Evolutionary conservation across 2,888 invertebrate species (phyloP), one percentile per base, ranked within the genome.

Genomic region (Caenorhabditis japonica): DNA sequence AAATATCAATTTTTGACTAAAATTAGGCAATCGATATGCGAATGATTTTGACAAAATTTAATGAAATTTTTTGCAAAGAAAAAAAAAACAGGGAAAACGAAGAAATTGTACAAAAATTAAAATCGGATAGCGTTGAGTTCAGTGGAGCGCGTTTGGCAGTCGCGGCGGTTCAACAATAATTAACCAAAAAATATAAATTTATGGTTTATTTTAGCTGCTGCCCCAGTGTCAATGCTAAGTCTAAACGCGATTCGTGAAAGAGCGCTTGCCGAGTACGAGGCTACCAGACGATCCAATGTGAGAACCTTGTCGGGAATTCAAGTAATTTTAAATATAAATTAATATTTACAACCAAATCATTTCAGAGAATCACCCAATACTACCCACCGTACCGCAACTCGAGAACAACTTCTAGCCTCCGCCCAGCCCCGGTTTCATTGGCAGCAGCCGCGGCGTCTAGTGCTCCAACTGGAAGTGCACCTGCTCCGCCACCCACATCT

Each of bases 211-310:
- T 46, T 38, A 12, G 25, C 36, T 3, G 36, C 23, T 3, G 38
- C 23, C 4, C 44, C 27, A 7, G 38, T 19, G n/a, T 36, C 4
- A 25, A 13, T 23, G 1, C 1, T n/a, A 1, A 17, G 23, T 23
- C 21, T 46, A 2, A 33, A 12, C 23, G 46, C 58, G 15, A 43
- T 49, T 30, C 61, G 61, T 7, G 52, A 53, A 27, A 21, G 44
- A n/a, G 27, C 33, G 34, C 15, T 38, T 5, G 44, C 52, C 2
- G 44, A 52, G n/a, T 53, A 27, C n/a, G 36, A 53, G 19, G n/a
- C 52, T n/a, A 7, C 15, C 30, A 33, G 52, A 39, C 12, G 3
- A n/a, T 1, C 19, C 8, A 12, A 17, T 19, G 8, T 19, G 7
- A 38, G 52, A 15, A 15, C 5, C 10, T 30, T 21, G 21, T n/a